Evolutionary conservation across 2,888 invertebrate species (phyloP).

Genomic region (Encarsia formosa): DNA sequence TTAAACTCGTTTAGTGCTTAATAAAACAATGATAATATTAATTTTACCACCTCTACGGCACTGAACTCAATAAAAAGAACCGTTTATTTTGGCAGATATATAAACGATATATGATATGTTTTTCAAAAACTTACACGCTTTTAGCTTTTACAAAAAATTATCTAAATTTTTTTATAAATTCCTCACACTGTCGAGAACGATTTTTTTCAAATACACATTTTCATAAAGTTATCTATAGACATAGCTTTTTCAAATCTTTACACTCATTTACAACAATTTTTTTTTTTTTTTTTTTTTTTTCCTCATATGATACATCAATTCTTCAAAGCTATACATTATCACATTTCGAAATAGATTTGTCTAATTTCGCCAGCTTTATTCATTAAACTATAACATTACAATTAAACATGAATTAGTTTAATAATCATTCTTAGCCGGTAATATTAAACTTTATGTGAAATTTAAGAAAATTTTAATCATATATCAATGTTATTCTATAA

Average conservation of each 20-base stretch:
- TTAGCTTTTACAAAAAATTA: too few species aligned
- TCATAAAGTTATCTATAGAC: too few species aligned
- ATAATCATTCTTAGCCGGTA: too few species aligned
- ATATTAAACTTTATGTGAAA: too few species aligned
- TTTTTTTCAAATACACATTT: too few species aligned
- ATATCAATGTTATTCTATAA: too few species aligned
- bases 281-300: conserved; percentile 21
- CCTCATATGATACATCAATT: conserved; percentile 13
- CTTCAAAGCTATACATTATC: conserved; percentile 22
- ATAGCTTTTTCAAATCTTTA: too few species aligned
- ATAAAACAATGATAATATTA: conserved; percentile 1
- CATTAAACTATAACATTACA: too few species aligned
- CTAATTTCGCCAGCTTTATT: conserved; percentile 5
- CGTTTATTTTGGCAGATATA: conserved; percentile 19
- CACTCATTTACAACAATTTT: conserved; percentile 22
- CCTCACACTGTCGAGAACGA: too few species aligned
- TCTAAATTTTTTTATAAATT: too few species aligned
- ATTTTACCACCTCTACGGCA: conserved; percentile 8
- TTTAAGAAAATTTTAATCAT: too few species aligned
- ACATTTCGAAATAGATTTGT: conserved; percentile 16
- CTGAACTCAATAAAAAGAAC: conserved; percentile 8
- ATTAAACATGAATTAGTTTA: too few species aligned
- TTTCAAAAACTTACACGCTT: conserved; percentile 15
- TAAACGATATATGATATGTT: conserved; percentile 23
- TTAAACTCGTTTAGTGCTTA: conserved; percentile 15